phyloP scores from a whole-genome alignment of 2,113 vertebrate species.

The Charadrius vociferus region DNA sequence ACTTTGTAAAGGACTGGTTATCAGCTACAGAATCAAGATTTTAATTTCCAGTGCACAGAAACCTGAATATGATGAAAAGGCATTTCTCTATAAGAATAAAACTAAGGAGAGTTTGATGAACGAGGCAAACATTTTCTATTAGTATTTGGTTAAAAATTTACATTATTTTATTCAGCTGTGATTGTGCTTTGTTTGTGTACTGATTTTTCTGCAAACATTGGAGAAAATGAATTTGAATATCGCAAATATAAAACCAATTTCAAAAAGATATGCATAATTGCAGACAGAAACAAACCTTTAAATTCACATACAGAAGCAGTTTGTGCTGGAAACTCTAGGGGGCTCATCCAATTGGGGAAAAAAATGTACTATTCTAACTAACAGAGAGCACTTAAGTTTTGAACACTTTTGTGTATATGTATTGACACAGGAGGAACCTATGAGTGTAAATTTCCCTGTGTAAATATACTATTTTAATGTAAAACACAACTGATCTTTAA shows the following conservation, averaged over 20 bases:
- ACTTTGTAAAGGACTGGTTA: background rate
- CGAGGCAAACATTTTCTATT: background rate
- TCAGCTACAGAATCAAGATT: background rate
- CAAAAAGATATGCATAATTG: background rate
- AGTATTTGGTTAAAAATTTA: background rate
- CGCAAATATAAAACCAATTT: conserved; percentile 1
- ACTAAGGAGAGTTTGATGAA: background rate
- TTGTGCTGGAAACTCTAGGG: conserved; percentile 3
- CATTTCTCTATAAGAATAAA: background rate
- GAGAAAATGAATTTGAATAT: background rate
- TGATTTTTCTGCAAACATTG: background rate
- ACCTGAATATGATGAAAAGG: background rate
- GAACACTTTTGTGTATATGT: background rate
- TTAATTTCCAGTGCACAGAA: background rate
- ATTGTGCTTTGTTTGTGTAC: background rate
- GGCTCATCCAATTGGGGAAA: background rate
- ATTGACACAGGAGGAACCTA: background rate
- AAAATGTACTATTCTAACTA: background rate
- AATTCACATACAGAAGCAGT: background rate
- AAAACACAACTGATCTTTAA: background rate
- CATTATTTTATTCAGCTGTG: background rate
- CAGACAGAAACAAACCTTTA: background rate
- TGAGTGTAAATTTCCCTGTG: background rate
- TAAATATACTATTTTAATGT: background rate
- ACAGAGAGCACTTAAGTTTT: background rate